Base-by-base conservation (phyloP, 1,140 invertebrate genomes). In the Lordiphosa clarofinis region DNA sequence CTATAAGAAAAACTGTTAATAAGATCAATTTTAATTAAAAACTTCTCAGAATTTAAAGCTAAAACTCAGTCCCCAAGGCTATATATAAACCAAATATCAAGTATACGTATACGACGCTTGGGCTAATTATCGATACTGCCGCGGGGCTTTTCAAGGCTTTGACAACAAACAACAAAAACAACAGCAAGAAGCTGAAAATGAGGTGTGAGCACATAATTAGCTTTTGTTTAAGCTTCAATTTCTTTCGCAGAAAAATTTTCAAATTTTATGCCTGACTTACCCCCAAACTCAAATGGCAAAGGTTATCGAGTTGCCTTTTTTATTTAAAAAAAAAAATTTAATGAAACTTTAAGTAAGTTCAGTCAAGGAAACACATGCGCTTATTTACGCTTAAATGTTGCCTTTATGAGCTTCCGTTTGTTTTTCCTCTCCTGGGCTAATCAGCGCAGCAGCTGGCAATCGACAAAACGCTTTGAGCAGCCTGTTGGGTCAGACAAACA, bases 401-500 rank as follows among this genome's bases (percentile, higher is more conserved):
- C 48, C 39, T 37, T 59, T 55, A 56, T 39, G 44, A 61, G 38
- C 39, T 15, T 31, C 21, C 33, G 19, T n/a, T 6, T 5, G 39
- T 37, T n/a, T 38, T 11, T 48, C 6, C 42, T 11, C 37, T 70
- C n/a, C 56, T 42, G 31, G 54, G 46, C 74, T 79, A 79, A 79
- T 79, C 69, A 79, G 68, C 37, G 39, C 36, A 72, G 57, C 76
- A 82, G 73, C 73, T 82, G 76, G 54, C 40, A 42, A 68, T 60
- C 64, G 57, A 44, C 55, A 78, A 47, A 69, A 28, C 53, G 74
- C 60, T 79, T 73, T 66, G 50, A 48, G 62, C 67, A 64, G 65
- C 47, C 47, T 58, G 44, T 59, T 71, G 79, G 78, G 78, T 86
- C 78, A 84, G 79, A 84, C 78, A 84, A 84, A 84, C 78, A 84